Evolutionary conservation across 2,888 invertebrate genomes (phyloP), one percentile per base, ranked within the genome.

Genomic region (Clepsis dumicolana): DNA sequence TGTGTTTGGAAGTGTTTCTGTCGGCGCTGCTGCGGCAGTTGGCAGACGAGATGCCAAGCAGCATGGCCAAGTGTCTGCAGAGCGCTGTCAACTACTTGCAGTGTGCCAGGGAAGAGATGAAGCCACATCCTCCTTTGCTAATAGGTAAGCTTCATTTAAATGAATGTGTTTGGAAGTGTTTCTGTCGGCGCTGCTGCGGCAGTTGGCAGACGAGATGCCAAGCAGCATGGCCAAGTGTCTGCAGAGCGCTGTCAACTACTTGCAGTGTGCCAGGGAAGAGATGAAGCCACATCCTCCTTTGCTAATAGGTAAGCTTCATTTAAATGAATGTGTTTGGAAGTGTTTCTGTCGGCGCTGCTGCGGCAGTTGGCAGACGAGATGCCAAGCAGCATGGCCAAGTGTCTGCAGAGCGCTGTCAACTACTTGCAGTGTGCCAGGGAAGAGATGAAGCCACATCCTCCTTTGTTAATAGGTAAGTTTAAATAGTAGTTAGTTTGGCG

Each of bases 21-120:
- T 38, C 95, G 54, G 97, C 96, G 70, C 90, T 97, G 73, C 92
- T 96, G 50, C 94, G 96, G 79, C 88, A 93, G 78, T 82, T 95
- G 81, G 95, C 89, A 1, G 87, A 87, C 35, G 93, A 91, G 73
- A 68, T 86, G 83, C 90, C 92, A 0, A 14, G 62, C 1, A 77
- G 83, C n/a, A 75, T 91, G 1, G 78, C 76, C 21, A 76, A 76
- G 65, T 88, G 90, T 35, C 76, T 91, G 63, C 88, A 84, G 44
- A 79, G 88, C 0, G 88, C 90, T 0, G 88, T 87, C 60, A 87
- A 87, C 74, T 93, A 93, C 62, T 75, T 94, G 65, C 88, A 89
- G 41, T 84, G 87, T 56, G 85, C 86, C 0, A 77, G 85, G 24
- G 88, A 89, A 1, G 88, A 90, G 27, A 75, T 93, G 72, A 87